phyloP scores from a whole-genome alignment of 37 sponge, comb jelly and placozoan genomes.

The Ianthella basta region DNA sequence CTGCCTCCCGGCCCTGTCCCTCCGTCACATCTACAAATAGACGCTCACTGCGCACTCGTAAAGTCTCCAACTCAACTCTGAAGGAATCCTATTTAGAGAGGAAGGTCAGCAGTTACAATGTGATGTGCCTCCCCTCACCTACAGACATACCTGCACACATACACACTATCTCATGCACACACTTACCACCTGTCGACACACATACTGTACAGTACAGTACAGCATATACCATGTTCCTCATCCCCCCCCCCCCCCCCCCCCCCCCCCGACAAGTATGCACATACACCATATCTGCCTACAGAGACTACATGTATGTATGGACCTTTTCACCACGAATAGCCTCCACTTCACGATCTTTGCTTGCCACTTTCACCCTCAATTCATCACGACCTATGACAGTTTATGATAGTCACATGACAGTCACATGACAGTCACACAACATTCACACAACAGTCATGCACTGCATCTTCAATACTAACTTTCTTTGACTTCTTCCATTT shows the following conservation, averaged over 20 bases:
- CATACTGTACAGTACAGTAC: too few relatives aligned
- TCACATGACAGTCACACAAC: not conserved
- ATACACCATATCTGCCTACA: not conserved
- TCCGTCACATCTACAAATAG: slow-evolving; percentile 4
- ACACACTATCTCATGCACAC: not conserved
- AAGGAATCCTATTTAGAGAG: not conserved
- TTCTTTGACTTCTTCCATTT: slow-evolving; percentile 54
- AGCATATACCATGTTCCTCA: too few relatives aligned
- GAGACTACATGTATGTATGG: not conserved
- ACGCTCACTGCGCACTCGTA: slow-evolving; percentile 8
- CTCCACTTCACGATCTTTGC: slow-evolving; percentile 80
- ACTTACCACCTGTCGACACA: too few relatives aligned
- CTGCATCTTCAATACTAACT: slow-evolving; percentile 1
- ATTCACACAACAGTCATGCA: not conserved
- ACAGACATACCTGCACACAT: not conserved
- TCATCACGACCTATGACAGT: slow-evolving; percentile 58
- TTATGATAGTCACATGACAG: too few relatives aligned
- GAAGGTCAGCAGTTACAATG: not conserved
- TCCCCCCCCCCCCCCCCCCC: too few relatives aligned
- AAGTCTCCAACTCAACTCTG: slow-evolving; percentile 17
- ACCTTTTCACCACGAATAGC: slow-evolving; percentile 43
- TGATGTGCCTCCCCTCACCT: not conserved
- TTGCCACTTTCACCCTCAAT: slow-evolving; percentile 46
- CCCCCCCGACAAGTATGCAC: not conserved
- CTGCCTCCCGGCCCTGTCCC: slow-evolving; percentile 3